Percentiles rank a stretch among this genome's conserved stretches.
These are phyloP conservation scores for Momotus momota DNA, from an alignment of 2,797 vertebrate genomes.

Conservation along the genomic window DNA sequence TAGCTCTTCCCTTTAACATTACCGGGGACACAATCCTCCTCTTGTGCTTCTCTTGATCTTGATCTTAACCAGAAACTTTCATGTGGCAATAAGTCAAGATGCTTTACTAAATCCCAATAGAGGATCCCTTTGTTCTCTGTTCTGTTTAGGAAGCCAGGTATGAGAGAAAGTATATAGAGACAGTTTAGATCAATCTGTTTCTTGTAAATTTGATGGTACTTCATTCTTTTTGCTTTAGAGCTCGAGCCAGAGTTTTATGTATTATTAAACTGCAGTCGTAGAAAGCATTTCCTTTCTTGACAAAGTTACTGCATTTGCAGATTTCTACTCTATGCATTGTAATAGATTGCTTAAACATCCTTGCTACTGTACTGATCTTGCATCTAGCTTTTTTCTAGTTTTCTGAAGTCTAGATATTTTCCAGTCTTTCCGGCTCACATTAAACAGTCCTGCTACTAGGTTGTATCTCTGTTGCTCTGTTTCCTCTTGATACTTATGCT, in stretches of 20 bases:
- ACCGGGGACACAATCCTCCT: neutral
- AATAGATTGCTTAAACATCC: constrained; percentile 1
- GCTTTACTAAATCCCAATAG: neutral
- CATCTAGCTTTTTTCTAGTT: neutral
- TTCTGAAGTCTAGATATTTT: neutral
- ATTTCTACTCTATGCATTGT: neutral
- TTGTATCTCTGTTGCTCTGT: neutral
- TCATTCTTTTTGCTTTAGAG: neutral
- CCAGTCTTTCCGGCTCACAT: neutral
- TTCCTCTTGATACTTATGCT: neutral
- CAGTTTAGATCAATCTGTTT: neutral
- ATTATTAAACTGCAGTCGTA: neutral
- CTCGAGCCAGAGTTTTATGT: neutral
- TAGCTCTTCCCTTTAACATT: neutral
- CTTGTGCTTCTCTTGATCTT: neutral
- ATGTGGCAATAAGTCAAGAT: constrained; percentile 2
- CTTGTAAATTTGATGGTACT: neutral
- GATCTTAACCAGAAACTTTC: neutral
- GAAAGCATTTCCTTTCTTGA: constrained; percentile 10
- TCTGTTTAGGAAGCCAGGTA: neutral
- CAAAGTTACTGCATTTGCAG: constrained; percentile 7
- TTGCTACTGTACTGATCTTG: neutral
- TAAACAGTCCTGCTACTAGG: neutral
- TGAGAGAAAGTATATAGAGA: neutral
- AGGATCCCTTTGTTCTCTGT: constrained; percentile 14